Percentiles rank a stretch among this genome's conserved stretches.
phyloP scores from a whole-genome alignment of 2,797 vertebrate genomes.

The Pristis pectinata region DNA sequence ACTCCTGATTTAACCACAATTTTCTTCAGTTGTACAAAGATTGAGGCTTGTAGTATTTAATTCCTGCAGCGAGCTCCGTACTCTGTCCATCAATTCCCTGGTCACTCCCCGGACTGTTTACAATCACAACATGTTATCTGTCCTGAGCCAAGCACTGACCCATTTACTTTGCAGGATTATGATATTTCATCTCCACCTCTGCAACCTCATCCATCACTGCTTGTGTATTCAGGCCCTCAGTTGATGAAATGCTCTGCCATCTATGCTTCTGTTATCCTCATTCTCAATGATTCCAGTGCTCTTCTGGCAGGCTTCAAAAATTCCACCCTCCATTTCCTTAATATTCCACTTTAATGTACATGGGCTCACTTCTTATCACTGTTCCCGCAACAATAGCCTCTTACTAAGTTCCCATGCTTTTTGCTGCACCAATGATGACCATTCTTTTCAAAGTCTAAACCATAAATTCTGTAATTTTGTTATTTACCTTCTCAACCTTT shows the following conservation, averaged over 20 bases:
- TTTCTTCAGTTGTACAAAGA: background rate
- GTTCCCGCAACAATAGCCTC: background rate
- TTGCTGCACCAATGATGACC: background rate
- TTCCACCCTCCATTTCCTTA: background rate
- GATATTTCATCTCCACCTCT: background rate
- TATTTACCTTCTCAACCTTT: background rate
- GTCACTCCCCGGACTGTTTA: background rate
- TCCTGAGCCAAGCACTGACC: background rate
- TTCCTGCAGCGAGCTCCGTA: background rate
- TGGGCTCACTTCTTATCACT: background rate
- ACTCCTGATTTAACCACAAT: background rate
- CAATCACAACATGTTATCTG: background rate
- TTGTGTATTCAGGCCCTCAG: no score
- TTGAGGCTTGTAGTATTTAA: background rate
- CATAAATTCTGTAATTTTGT: background rate
- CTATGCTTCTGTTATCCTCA: background rate
- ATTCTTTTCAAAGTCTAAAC: background rate
- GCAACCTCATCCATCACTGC: background rate
- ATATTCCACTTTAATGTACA: background rate
- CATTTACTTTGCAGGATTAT: background rate
- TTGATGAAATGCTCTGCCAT: background rate
- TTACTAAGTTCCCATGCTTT: background rate
- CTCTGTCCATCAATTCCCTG: background rate
- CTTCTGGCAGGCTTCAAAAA: background rate
- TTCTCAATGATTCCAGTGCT: background rate